Percentiles rank a stretch among this genome's conserved stretches.
phyloP scores from a whole-genome alignment of 2,797 vertebrate genomes.

The Acanthurus leucopareius region DNA sequence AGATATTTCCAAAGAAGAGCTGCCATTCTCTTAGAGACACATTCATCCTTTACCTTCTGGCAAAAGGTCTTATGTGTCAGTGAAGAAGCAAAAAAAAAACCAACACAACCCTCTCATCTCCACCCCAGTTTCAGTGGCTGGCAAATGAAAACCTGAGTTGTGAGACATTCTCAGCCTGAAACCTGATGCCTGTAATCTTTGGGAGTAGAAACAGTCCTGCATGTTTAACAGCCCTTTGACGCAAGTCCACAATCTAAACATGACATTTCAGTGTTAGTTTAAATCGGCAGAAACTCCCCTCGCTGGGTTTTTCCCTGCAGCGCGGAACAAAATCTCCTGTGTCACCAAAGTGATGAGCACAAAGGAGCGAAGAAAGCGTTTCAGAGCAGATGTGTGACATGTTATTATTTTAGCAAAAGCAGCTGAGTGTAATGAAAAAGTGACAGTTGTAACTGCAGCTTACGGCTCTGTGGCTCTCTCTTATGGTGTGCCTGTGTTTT shows the following conservation, averaged over 20 bases:
- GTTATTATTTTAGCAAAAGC: conserved; percentile 27
- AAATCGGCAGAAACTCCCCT: conserved; percentile 35
- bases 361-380: conserved; percentile 5
- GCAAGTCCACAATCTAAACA: conserved; percentile 64
- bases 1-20: neutral
- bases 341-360: neutral
- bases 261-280: conserved; percentile 64
- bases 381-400: neutral
- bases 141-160: conserved; percentile 56
- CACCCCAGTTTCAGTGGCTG: conserved; percentile 31
- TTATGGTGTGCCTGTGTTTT: conserved; percentile 25
- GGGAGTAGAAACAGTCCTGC: conserved; percentile 52
- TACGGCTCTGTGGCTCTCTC: conserved; percentile 19
- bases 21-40: neutral
- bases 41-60: neutral
- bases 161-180: conserved; percentile 55
- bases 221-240: conserved; percentile 50
- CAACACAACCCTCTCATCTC: conserved; percentile 32
- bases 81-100: conserved; percentile 23
- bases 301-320: neutral
- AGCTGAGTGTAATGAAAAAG: conserved; percentile 22
- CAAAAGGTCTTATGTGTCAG: conserved; percentile 12
- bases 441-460: conserved; percentile 22
- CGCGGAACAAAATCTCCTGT: neutral
- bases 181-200: conserved; percentile 65